phyloP scores from a whole-genome alignment of 1,140 invertebrate species.

The Coboldia fuscipes region DNA sequence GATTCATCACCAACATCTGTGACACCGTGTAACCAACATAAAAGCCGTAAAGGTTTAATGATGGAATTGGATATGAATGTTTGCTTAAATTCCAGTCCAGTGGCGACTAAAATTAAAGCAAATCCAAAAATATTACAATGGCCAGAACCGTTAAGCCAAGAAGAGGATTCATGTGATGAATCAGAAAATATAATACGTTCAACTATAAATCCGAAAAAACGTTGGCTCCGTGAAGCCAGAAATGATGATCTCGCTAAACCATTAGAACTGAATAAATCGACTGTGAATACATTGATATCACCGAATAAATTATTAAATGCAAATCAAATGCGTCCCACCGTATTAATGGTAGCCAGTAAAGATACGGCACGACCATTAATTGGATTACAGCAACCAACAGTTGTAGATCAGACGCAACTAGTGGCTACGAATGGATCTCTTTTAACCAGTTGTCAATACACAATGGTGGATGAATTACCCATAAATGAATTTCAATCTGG shows the following conservation, averaged over 20 bases:
- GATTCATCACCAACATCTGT: constrained; percentile 1
- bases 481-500: too few species aligned
- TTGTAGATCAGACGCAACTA: constrained; percentile 10
- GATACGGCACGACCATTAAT: constrained; percentile 8
- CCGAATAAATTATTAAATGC: constrained; percentile 8
- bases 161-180: constrained; percentile 7
- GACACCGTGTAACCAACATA: constrained; percentile 8
- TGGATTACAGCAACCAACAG: constrained; percentile 9
- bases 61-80: constrained; percentile 8
- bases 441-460: background rate
- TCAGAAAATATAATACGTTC: constrained; percentile 11
- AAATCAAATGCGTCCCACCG: constrained; percentile 30
- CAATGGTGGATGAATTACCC: too few species aligned
- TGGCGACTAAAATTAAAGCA: constrained; percentile 17
- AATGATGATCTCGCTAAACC: constrained; percentile 22
- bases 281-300: background rate
- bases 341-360: constrained; percentile 26
- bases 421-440: background rate
- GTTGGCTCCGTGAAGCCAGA: constrained; percentile 35
- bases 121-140: constrained; percentile 13
- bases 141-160: constrained; percentile 16
- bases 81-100: constrained; percentile 2
- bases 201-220: constrained; percentile 33
- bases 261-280: constrained; percentile 8
- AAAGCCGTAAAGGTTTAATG: constrained; percentile 10